Conservation (phyloP, 2,797 vertebrate genomes). For the Iguana delicatissima region DNA sequence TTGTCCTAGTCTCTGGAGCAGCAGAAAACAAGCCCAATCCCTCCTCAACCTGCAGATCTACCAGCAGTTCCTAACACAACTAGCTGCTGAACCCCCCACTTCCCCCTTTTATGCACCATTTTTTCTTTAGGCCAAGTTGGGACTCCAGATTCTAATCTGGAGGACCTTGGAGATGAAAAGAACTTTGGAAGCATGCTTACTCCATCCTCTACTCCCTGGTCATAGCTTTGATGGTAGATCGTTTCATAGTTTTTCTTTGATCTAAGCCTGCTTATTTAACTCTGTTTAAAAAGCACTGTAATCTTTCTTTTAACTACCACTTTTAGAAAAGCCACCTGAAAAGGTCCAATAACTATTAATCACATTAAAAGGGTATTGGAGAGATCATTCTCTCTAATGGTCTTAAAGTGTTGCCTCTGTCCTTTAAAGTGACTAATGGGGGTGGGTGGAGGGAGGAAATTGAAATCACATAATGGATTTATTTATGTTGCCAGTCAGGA, state of each 20-base stretch:
- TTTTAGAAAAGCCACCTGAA: conserved; percentile 7
- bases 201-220: no score
- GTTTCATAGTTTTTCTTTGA: not conserved
- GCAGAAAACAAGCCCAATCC: no score
- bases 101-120: no score
- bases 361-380: conserved; percentile 73
- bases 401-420: conserved; percentile 69
- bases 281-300: conserved; percentile 54
- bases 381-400: conserved; percentile 78
- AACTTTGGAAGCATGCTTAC: no score
- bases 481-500: conserved; percentile 25
- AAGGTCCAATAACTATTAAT: conserved; percentile 66
- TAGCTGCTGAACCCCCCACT: no score
- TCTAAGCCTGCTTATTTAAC: conserved; percentile 11
- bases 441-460: conserved; percentile 37
- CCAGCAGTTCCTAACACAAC: no score
- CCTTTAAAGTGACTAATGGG: conserved; percentile 30
- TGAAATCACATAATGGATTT: conserved; percentile 24
- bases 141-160: no score
- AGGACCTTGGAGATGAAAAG: no score
- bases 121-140: no score
- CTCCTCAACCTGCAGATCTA: no score
- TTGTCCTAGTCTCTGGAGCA: no score
- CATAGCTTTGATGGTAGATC: no score
- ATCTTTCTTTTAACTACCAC: conserved; percentile 67